phyloP scores from a whole-genome alignment of 1,140 invertebrate genomes.

The Phenacoccus solenopsis region DNA sequence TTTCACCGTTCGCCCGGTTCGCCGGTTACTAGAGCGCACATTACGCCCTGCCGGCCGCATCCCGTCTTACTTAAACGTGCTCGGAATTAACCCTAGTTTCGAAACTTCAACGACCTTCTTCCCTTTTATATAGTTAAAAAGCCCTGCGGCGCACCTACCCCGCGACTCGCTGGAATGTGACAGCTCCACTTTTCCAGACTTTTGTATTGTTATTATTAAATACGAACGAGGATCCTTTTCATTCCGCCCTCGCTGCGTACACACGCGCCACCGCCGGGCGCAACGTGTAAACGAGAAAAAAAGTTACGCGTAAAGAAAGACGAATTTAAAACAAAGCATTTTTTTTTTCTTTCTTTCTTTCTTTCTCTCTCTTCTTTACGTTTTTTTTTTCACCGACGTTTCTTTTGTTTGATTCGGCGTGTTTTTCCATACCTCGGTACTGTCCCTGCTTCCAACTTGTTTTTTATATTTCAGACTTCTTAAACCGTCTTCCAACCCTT shows the following conservation, averaged over 20 bases:
- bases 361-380: no score
- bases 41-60: not conserved
- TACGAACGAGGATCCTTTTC: not conserved
- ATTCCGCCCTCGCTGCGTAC: not conserved
- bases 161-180: not conserved
- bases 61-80: not conserved
- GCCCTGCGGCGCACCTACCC: not conserved
- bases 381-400: no score
- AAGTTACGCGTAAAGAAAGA: not conserved
- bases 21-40: not conserved
- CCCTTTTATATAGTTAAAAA: not conserved
- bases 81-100: not conserved
- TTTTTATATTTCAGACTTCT: no score
- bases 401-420: no score
- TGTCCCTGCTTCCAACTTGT: no score
- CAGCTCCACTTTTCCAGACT: constrained; percentile 1
- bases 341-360: no score
- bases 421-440: no score
- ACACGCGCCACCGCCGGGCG: not conserved
- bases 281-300: not conserved
- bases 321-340: no score
- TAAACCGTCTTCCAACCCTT: no score
- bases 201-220: not conserved
- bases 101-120: constrained; percentile 1
- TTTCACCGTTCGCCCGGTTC: not conserved